Conservation (phyloP, 2,113 vertebrate species). For the Malurus alboscapulatus region DNA sequence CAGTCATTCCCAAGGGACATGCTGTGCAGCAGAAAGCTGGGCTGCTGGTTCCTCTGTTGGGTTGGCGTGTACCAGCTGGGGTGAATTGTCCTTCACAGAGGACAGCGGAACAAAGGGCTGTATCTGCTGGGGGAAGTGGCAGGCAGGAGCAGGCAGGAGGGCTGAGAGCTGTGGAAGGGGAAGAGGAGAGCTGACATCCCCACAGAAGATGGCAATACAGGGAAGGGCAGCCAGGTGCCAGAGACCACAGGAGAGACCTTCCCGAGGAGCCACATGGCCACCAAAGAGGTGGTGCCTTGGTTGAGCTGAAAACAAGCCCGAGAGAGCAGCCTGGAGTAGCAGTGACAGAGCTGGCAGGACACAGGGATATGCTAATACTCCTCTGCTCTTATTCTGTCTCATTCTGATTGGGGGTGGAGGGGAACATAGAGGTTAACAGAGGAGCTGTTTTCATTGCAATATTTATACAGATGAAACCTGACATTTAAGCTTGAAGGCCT, state of each 20-base stretch:
- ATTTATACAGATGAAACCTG: neutral
- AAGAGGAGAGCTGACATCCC: neutral
- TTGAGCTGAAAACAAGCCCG: neutral
- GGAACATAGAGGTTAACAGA: neutral
- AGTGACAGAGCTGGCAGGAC: neutral
- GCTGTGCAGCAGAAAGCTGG: neutral
- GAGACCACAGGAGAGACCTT: neutral
- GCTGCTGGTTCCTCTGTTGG: neutral
- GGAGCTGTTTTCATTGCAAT: neutral
- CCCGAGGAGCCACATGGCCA: fast-evolving
- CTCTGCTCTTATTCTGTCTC: neutral
- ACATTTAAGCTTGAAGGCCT: neutral
- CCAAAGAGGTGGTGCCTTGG: neutral
- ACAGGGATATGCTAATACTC: neutral
- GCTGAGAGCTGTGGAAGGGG: neutral
- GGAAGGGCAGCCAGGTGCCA: neutral
- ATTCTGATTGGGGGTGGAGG: neutral
- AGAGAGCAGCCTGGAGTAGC: fast-evolving
- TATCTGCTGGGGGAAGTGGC: neutral
- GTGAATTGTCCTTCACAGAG: neutral
- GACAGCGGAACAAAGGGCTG: fast-evolving
- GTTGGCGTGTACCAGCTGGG: fast-evolving
- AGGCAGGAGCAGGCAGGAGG: neutral
- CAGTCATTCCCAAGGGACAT: neutral
- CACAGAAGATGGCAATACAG: neutral